These are phyloP conservation scores for Sinopyrophorus schimmeli DNA, from an alignment of 2,888 invertebrate species.

Conservation along the genomic window DNA sequence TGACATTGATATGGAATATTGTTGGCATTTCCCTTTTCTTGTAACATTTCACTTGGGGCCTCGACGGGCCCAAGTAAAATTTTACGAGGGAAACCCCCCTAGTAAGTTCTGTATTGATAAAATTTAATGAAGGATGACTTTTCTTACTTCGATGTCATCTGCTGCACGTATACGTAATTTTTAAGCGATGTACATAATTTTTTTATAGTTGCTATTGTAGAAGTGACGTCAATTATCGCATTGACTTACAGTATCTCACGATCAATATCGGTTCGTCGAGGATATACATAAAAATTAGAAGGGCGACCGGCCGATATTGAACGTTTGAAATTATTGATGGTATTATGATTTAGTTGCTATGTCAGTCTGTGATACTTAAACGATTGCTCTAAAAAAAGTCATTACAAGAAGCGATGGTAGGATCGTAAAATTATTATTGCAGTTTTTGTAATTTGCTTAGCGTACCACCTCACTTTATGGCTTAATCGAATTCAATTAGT, in stretches of 20 bases:
- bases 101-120: conserved; percentile 3
- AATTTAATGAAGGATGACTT: too few relatives aligned
- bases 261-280: neutral
- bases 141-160: conserved; percentile 29
- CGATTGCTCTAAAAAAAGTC: conserved; percentile 50
- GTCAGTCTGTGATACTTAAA: conserved; percentile 57
- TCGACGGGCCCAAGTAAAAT: too few relatives aligned
- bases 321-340: conserved; percentile 25
- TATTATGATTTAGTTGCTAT: conserved; percentile 52
- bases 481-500: neutral
- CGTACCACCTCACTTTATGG: neutral
- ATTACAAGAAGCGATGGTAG: conserved; percentile 43
- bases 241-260: conserved; percentile 26
- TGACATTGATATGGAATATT: conserved; percentile 26
- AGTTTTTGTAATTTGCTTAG: conserved; percentile 26
- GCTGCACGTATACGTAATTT: conserved; percentile 41
- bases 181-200: conserved; percentile 49
- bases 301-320: neutral
- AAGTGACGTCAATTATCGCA: conserved; percentile 32
- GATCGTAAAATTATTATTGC: conserved; percentile 21
- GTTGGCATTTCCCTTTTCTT: neutral
- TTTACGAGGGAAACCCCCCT: too few relatives aligned
- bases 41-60: neutral
- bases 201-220: conserved; percentile 41
- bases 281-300: neutral